A percentile compares a stretch with the other conserved stretches of the same genome.
These are phyloP conservation scores for Luperina testacea DNA, from an alignment of 2,888 invertebrate species.

Conservation along the genomic window DNA sequence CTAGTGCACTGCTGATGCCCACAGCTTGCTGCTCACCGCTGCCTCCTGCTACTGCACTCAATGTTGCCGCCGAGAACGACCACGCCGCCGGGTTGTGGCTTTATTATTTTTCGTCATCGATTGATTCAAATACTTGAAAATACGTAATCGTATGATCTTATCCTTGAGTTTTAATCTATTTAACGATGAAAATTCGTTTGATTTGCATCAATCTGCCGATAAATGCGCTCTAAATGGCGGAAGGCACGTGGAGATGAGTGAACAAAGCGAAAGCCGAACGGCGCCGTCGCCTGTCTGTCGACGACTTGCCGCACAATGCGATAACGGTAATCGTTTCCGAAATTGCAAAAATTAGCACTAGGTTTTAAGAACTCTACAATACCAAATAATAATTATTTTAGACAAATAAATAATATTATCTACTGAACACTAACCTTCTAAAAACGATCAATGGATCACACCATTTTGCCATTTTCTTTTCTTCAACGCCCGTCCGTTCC, in stretches of 20 bases:
- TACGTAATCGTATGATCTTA: slow-evolving; percentile 32
- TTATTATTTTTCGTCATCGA: slow-evolving; percentile 49
- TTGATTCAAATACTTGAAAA: slow-evolving; percentile 56
- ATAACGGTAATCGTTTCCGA: slow-evolving; percentile 70
- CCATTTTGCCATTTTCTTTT: slow-evolving; percentile 87
- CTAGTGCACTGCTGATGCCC: neutral
- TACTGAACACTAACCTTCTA: slow-evolving; percentile 83
- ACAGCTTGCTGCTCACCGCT: slow-evolving; percentile 11
- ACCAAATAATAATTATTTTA: neutral
- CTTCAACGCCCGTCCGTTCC: slow-evolving; percentile 60
- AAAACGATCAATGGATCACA: slow-evolving; percentile 77
- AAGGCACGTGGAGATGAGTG: slow-evolving; percentile 89
- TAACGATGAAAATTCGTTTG: slow-evolving; percentile 28
- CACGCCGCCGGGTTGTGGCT: slow-evolving; percentile 70
- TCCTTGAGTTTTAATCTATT: slow-evolving; percentile 22
- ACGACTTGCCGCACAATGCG: slow-evolving; percentile 70
- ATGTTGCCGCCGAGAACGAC: slow-evolving; percentile 63
- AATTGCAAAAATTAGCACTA: slow-evolving; percentile 52
- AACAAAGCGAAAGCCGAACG: slow-evolving; percentile 87
- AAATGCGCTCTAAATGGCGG: slow-evolving; percentile 83
- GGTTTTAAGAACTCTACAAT: neutral
- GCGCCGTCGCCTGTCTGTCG: slow-evolving; percentile 73
- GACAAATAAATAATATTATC: slow-evolving; percentile 14
- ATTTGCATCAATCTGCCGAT: slow-evolving; percentile 65
- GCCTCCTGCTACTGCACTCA: slow-evolving; percentile 7